These are phyloP conservation scores for Dendrolimus kikuchii DNA, from an alignment of 1,140 invertebrate genomes.

Conservation along the genomic window DNA sequence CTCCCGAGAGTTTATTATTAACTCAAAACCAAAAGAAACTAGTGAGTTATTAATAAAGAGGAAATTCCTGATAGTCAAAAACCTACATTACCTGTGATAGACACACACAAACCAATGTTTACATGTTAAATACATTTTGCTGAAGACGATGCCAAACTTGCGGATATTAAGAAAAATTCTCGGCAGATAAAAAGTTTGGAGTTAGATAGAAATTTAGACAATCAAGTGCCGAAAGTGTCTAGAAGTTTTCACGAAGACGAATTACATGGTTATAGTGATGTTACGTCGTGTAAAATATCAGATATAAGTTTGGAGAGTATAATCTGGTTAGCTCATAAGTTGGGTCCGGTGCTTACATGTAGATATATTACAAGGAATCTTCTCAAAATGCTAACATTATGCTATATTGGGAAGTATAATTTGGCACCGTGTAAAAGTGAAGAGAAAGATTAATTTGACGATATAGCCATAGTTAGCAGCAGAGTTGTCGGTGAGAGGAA, in stretches of 20 bases:
- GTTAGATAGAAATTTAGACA: slow-evolving; percentile 15
- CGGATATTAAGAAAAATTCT: slow-evolving; percentile 66
- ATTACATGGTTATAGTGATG: slow-evolving; percentile 18
- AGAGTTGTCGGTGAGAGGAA: slow-evolving; percentile 85
- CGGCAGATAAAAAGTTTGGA: slow-evolving; percentile 29
- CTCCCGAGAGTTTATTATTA: slow-evolving; percentile 37
- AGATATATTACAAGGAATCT: slow-evolving; percentile 93
- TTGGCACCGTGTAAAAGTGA: slow-evolving; percentile 69
- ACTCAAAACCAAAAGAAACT: slow-evolving; percentile 21
- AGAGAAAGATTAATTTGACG: slow-evolving; percentile 65
- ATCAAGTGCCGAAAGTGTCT: slow-evolving; percentile 4
- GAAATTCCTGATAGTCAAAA: slow-evolving; percentile 21
- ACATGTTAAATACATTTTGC: slow-evolving; percentile 60
- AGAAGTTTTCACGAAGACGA: slow-evolving; percentile 28
- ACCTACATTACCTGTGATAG: slow-evolving; percentile 52
- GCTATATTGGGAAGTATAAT: slow-evolving; percentile 91
- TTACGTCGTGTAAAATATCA: slow-evolving; percentile 79
- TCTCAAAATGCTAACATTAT: slow-evolving; percentile 93
- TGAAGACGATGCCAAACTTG: slow-evolving; percentile 36
- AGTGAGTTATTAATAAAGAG: slow-evolving; percentile 24
- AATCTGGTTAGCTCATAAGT: slow-evolving; percentile 91
- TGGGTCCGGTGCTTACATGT: slow-evolving; percentile 96
- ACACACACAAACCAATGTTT: slow-evolving; percentile 61
- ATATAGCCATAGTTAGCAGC: slow-evolving; percentile 74
- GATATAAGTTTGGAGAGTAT: slow-evolving; percentile 94